Evolutionary conservation across 2,888 invertebrate species (phyloP).

Genomic region (Aphrophora alni): DNA sequence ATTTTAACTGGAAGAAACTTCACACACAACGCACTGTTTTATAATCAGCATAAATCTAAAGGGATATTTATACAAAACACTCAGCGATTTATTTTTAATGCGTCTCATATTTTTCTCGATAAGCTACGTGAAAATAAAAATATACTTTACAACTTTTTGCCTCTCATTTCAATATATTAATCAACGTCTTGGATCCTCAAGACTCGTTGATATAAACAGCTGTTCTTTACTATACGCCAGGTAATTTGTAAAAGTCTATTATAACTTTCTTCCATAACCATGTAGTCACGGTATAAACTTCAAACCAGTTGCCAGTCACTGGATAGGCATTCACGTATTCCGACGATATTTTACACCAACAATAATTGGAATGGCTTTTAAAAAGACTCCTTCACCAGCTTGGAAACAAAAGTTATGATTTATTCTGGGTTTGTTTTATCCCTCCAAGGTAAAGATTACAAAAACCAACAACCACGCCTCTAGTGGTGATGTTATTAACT

Average conservation of each 20-base stretch:
- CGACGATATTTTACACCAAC: neutral
- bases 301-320: neutral
- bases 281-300: neutral
- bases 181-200: no score
- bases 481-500: neutral
- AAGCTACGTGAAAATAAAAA: no score
- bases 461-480: slow-evolving; percentile 2
- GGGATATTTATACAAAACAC: no score
- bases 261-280: neutral
- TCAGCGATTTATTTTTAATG: no score
- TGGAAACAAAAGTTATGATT: neutral
- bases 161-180: no score
- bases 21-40: no score
- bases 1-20: no score
- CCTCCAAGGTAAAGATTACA: neutral
- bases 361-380: slow-evolving; percentile 6
- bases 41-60: no score
- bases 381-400: neutral
- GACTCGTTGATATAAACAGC: neutral
- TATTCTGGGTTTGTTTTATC: neutral
- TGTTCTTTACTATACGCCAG: neutral
- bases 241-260: neutral
- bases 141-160: no score
- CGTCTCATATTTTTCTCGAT: no score
- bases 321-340: neutral